Conservation (phyloP, 2,113 vertebrate genomes). For the Aplodontia rufa region DNA sequence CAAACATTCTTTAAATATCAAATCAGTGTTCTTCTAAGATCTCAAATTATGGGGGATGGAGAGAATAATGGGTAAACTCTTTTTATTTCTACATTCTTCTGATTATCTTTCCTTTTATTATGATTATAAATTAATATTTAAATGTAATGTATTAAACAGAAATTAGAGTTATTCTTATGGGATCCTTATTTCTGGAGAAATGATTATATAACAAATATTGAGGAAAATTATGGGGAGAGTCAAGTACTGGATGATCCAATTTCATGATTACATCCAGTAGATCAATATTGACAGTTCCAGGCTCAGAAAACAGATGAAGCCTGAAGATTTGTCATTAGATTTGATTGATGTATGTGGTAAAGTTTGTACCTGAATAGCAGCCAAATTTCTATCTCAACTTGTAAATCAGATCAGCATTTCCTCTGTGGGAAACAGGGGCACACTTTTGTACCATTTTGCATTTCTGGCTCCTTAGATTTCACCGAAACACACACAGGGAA, state of each 20-base stretch:
- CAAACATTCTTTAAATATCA: background rate
- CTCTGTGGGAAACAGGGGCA: background rate
- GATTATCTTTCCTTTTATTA: background rate
- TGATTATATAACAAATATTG: background rate
- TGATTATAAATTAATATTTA: background rate
- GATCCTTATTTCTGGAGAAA: conserved; percentile 3
- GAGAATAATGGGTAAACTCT: background rate
- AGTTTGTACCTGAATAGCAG: background rate
- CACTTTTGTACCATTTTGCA: background rate
- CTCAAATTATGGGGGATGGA: background rate
- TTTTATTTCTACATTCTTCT: background rate
- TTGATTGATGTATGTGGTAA: background rate
- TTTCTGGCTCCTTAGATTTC: background rate
- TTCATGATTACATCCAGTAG: background rate
- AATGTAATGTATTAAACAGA: background rate
- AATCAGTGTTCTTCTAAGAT: background rate
- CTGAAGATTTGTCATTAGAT: background rate
- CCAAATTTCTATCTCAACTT: background rate
- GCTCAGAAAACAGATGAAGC: background rate
- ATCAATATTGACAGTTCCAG: background rate
- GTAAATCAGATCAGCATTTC: background rate
- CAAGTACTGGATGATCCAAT: background rate
- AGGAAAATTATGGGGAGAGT: background rate
- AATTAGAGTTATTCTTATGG: background rate
- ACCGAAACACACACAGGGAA: background rate